Percentiles rank a stretch among this genome's conserved stretches.
These are phyloP conservation scores for Takifugu flavidus DNA, from an alignment of 2,113 vertebrate species.

Conservation along the genomic window DNA sequence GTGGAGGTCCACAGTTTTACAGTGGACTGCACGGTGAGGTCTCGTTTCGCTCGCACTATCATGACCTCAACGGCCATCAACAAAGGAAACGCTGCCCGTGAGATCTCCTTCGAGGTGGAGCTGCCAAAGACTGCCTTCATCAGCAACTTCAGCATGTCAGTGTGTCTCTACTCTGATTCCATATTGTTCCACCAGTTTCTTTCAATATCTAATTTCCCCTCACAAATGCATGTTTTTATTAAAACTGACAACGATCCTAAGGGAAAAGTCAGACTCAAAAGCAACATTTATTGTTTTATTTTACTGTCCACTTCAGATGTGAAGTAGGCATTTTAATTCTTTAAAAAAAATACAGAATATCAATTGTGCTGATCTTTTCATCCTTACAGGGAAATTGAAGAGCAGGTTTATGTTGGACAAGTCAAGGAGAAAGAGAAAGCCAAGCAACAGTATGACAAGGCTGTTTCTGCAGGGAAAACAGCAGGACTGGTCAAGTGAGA, in stretches of 20 bases:
- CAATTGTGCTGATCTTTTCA: background rate
- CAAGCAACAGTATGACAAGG: conserved; percentile 86
- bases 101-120: conserved; percentile 88
- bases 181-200: background rate
- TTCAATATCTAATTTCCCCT: too few species aligned
- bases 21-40: conserved; percentile 84
- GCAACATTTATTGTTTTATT: background rate
- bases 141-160: conserved; percentile 93
- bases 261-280: too few species aligned
- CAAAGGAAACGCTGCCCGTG: conserved; percentile 77
- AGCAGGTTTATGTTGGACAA: conserved; percentile 77
- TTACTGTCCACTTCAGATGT: background rate
- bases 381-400: conserved; percentile 80
- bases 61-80: conserved; percentile 87
- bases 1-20: conserved; percentile 77
- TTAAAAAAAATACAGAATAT: background rate
- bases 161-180: conserved; percentile 7
- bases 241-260: too few species aligned
- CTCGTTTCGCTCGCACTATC: conserved; percentile 87
- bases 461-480: conserved; percentile 85
- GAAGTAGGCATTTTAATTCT: background rate
- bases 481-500: conserved; percentile 84
- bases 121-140: conserved; percentile 95
- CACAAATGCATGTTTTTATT: too few species aligned
- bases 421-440: conserved; percentile 90